Conservation (phyloP, 2,113 vertebrate species). For the Pongo pygmaeus region DNA sequence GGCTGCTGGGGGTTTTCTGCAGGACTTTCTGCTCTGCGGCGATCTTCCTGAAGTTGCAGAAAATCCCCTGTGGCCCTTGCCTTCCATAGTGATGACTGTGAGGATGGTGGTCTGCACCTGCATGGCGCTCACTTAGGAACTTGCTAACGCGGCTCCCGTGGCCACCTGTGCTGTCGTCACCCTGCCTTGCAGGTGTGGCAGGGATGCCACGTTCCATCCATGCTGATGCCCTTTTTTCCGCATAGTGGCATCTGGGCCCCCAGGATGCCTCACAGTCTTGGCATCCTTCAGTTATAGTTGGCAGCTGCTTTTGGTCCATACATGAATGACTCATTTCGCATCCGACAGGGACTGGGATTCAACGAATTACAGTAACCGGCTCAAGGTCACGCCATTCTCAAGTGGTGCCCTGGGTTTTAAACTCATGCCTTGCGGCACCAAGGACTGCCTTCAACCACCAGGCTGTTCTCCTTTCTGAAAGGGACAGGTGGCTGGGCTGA, state of each 20-base stretch:
- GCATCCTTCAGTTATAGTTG: background rate
- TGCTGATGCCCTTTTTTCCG: background rate
- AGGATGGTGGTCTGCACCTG: background rate
- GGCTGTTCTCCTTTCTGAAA: background rate
- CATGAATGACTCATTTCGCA: background rate
- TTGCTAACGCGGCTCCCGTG: background rate
- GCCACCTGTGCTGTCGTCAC: background rate
- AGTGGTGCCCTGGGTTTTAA: background rate
- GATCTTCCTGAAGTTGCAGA: background rate
- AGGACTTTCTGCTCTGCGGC: background rate
- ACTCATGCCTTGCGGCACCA: too few relatives aligned
- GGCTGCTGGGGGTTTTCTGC: background rate
- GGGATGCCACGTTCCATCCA: background rate
- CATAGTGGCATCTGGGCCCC: background rate
- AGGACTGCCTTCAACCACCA: accelerated
- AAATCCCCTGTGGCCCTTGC: background rate
- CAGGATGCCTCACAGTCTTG: background rate
- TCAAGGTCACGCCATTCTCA: background rate
- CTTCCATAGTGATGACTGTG: accelerated
- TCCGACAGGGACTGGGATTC: background rate
- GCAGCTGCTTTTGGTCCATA: accelerated
- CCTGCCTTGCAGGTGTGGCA: background rate
- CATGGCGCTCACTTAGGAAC: accelerated
- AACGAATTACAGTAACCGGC: background rate
- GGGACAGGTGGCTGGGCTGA: background rate